Evolutionary conservation across 23 tunicate species (phyloP), one percentile per base, ranked within the genome.

Genomic region (Ascidia mentula): DNA sequence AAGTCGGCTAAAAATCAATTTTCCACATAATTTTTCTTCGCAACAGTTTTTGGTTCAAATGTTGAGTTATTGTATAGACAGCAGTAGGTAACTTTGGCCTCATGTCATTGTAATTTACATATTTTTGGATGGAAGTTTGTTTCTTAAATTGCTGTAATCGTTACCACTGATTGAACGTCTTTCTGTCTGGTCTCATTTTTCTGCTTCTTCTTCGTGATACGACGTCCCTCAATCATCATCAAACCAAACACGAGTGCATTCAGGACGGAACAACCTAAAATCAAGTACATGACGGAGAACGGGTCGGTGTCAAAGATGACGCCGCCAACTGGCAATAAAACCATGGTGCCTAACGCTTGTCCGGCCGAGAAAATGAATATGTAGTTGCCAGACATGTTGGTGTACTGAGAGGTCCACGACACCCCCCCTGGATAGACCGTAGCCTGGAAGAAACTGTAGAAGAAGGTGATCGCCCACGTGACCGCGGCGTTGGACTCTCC

Each of bases 381-480:
- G 79, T 89, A 95, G 45, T 95, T 92, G 0, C 98, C 95, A 18
- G 98, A 95, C 88, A 95, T 89, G 80, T 95, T 95, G 22, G 92
- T 89, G 88, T 82, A 95, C 73, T 82, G 86, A 15, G 98, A 89
- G 8, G 95, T 73, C 95, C 95, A 95, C 4, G 95, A 89, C 3
- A 95, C 95, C 45, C 98, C 98, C 15, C 81, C 91, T 12, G 95
- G 91, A 70, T 95, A 95, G 18, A 95, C 75, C 2, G 95, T 95
- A 12, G 92, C 95, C 69, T 89, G 95, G 34, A 89, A 83, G 80
- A 89, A 89, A 22, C 88, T 83, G 86, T 90, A 95, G 24, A 89
- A 37, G 69, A 89, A 89, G 9, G 95, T 95, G 34, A 89, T 77
- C 24, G 91, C 88, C 98, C 98, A 95, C 18, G 88, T 75, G 35